Evolutionary conservation across 2,797 vertebrate species (phyloP), one percentile per base, ranked within the genome.

Genomic region (Lemur catta): DNA sequence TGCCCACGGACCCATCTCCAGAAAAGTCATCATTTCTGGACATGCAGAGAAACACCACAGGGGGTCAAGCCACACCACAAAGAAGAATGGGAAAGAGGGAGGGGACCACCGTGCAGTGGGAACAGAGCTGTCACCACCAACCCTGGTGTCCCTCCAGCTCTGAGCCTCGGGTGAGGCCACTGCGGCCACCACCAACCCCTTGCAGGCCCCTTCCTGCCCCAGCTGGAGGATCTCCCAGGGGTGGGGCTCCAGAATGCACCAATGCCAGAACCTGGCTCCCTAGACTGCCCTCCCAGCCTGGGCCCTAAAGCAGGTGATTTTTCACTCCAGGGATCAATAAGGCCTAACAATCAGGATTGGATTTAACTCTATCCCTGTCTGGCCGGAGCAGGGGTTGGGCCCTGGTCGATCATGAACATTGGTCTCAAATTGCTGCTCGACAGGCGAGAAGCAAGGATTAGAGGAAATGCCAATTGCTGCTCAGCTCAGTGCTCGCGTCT

Each of bases 401-500:
- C 92, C 98, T 89, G 97, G 98, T 97, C 6, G 55, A 98, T 98
- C 96, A 89, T 57, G 95, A 98, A 98, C 98, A 98, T 50, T 96
- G 98, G 97, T 97, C 98, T 98, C 97, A 98, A 98, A 98, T 95
- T 98, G 97, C 97, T 91, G 93, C 91, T 97, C 98, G 95, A 98
- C 97, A 98, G 98, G 96, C 94, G 84, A 97, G 97, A 98, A 98
- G 98, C 95, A 97, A 97, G 98, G 98, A 98, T 98, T 97, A 98
- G 91, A 98, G 97, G 95, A 98, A 98, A 98, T 91, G 98, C 98
- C 98, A 98, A 98, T 98, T 96, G 97, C 97, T 97, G 98, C 98
- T 98, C 97, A 98, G 98, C 98, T 98, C 97, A 95, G 96, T 13
- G 84, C 94, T 98, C 35, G 87, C 76, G 96, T 96, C 97, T 97